Base-by-base conservation (phyloP, 2,888 invertebrate genomes). In the Caenorhabditis japonica region DNA sequence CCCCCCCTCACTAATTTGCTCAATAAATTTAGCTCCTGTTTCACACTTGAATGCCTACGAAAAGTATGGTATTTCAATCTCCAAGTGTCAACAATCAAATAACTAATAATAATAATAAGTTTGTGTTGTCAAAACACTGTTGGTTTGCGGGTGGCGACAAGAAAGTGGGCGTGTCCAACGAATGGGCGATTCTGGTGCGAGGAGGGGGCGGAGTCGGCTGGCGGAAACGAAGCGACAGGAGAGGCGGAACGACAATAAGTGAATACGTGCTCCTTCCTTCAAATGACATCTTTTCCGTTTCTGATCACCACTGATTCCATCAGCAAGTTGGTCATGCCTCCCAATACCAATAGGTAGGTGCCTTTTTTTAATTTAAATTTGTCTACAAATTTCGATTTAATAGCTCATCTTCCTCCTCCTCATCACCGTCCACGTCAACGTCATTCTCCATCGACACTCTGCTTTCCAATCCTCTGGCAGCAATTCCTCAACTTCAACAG, bases 381-480 rank as follows among this genome's bases (percentile, higher is more conserved):
- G n/a, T n/a, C n/a, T 25, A 19, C 19, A 7, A 21, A 1, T 19
- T 33, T 47, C 27, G 4, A 2, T n/a, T 51, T 36, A 34, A 1
- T 36, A 30, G 17, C 17, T 56, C 43, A 19, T 44, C 69, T 2
- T 59, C 61, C 0, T 51, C 55, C 2, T 58, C 58, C 19, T 64
- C 73, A 3, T 66, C 72, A 8, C 68, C 75, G 0, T 62, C 69
- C 19, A 59, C 69, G 3, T 74, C 74, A 3, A 59, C 73, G 2
- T 58, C 74, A 4, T 75, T 75, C 44, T 66, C 75, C 12, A 75
- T 75, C 25, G 75, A 75, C 30, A 60, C 70, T 5, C 17, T 75
- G 34, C 61, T 75, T 13, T 71, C 64, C 7, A 55, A 51, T 17
- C 52, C 71, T 10, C 34, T 60, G 43, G 56, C 60, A 8, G 47